Evolutionary conservation across 2,797 vertebrate genomes (phyloP), one percentile per base, ranked within the genome.

Genomic region (Hoplostethus mediterraneus): DNA sequence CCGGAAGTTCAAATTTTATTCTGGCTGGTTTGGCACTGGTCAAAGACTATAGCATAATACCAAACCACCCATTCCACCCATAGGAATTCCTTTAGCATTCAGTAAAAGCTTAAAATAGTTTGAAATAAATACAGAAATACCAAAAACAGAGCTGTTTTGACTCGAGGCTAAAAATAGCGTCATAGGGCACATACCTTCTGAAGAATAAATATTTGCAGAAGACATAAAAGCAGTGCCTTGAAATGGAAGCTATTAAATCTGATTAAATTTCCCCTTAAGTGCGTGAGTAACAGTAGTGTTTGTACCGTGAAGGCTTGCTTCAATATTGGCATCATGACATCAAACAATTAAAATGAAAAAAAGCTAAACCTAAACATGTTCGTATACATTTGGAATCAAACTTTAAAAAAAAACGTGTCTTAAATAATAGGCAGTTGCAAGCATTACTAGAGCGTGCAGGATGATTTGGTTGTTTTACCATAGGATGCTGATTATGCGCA

Each of bases 141-240:
- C 9, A 59, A 71, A 81, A 85, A 87, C 70, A 80, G 80, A 79
- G 77, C 71, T 82, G 85, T 90, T 83, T 90, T 87, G 67, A 83
- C 74, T 85, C n/a, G 28, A 59, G 73, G 70, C 80, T 90, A 90
- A 89, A 92, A 92, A 92, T 90, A 92, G 87, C 79, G 63, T 47
- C 75, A 73, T 49, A 38, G 82, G 85, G 76, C 87, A 55, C 87
- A 85, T 82, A 83, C 74, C 84, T 90, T 87, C 53, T 64, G 81
- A 57, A 91, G 87, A 83, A 90, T 90, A 93, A 94, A 94, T 89
- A 91, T 94, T 94, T 92, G 93, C 79, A 92, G 79, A 88, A 86
- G 79, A 91, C 92, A 93, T 88, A 83, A 93, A 92, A 94, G 92
- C 89, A 63, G 67, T 60, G 86, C 82, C 84, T 91, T 89, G 83